These are phyloP conservation scores for Desmodus rotundus DNA, from an alignment of 2,113 vertebrate genomes.

Conservation along the genomic window DNA sequence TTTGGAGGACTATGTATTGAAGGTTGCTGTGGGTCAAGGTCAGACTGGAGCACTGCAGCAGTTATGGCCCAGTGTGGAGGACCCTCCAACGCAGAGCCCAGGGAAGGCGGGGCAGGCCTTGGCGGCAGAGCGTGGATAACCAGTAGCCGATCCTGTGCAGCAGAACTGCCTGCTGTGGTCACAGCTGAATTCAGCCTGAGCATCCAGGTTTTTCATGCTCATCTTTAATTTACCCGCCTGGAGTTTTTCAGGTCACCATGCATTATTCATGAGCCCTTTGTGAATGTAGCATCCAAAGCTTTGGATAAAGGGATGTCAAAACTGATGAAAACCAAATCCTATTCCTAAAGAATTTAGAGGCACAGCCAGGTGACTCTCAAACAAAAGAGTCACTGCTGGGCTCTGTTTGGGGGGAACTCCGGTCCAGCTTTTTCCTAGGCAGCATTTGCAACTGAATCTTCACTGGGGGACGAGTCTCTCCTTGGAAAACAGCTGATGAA, in stretches of 20 bases:
- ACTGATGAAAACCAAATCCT: conserved; percentile 35
- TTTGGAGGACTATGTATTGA: neutral
- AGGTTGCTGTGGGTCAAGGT: neutral
- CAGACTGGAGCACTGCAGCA: neutral
- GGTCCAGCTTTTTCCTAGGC: neutral
- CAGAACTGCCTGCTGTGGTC: neutral
- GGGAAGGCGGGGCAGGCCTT: neutral
- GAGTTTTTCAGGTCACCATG: conserved; percentile 63
- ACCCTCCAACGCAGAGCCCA: accelerated
- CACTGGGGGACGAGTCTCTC: neutral
- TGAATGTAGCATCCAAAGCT: neutral
- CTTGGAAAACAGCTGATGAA: conserved; percentile 1
- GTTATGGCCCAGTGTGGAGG: neutral
- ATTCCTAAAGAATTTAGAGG: conserved; percentile 12
- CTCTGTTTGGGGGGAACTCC: neutral
- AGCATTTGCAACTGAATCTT: neutral
- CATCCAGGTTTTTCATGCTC: conserved; percentile 23
- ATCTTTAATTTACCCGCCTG: conserved; percentile 65
- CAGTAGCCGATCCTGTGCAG: neutral
- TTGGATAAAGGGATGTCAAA: conserved; percentile 50
- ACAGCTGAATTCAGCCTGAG: conserved; percentile 29
- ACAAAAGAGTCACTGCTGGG: neutral
- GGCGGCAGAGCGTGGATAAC: neutral
- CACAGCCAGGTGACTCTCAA: neutral
- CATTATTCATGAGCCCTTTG: conserved; percentile 51